These are phyloP conservation scores for Antechinus flavipes DNA, from an alignment of 2,113 vertebrate genomes.

Conservation along the genomic window DNA sequence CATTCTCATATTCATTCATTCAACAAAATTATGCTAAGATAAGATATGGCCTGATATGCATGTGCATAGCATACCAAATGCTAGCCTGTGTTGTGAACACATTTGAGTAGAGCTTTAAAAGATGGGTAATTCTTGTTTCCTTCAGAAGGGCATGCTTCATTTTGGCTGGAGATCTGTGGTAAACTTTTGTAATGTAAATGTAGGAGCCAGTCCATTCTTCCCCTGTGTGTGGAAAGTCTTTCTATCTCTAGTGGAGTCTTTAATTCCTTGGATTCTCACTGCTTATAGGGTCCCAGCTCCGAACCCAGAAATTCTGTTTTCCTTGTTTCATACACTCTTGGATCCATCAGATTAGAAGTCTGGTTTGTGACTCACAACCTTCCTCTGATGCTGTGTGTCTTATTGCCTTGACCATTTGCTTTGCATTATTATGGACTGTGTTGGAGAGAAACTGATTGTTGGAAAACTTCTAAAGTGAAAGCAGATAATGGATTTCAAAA, in stretches of 20 bases:
- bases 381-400: background rate
- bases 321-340: background rate
- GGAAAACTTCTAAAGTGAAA: background rate
- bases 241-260: slow-evolving; percentile 1
- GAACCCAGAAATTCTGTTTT: background rate
- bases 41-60: background rate
- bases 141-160: background rate
- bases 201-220: background rate
- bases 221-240: background rate
- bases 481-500: background rate
- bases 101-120: background rate
- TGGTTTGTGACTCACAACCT: background rate
- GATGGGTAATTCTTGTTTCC: background rate
- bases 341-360: background rate
- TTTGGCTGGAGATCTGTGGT: background rate
- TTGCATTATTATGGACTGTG: background rate
- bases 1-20: background rate
- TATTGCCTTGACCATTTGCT: background rate
- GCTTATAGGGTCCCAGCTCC: background rate
- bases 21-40: background rate
- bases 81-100: background rate
- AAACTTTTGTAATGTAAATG: background rate
- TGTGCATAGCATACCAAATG: background rate
- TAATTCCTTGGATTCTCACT: background rate
- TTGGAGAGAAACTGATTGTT: background rate